Base-by-base conservation (phyloP, 2,888 invertebrate species). In the Zonitis immaculata region DNA sequence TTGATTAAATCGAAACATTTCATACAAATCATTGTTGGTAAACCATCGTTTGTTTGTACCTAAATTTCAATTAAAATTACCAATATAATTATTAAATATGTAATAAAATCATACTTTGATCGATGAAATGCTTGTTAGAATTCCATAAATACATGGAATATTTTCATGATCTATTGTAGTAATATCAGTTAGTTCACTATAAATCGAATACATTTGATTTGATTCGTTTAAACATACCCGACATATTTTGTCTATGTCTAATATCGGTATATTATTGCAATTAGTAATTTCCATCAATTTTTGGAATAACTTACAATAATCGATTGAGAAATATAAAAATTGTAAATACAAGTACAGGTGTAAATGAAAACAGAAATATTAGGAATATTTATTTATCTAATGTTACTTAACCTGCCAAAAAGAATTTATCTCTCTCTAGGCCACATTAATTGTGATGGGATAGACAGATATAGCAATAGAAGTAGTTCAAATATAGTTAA, bases 161-260 rank as follows among this genome's bases (percentile, higher is more conserved):
- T 65, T 27, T 20, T 64, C 66, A n/a, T n/a, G n/a, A n/a, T n/a
- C n/a, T n/a, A n/a, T n/a, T n/a, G n/a, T n/a, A n/a, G n/a, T n/a
- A n/a, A n/a, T n/a, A n/a, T n/a, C n/a, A 52, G 61, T 60, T 20
- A 67, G 51, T 55, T 63, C 61, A 39, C 63, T 64, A 48, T 61
- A 67, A 54, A 69, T 59, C 1, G 69, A 67, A 48, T 55, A 62
- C 65, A 68, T 67, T 54, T 64, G 61, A 14, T 66, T 61, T 32
- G 60, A 61, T 60, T 67, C 65, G 44, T 56, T 52, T 14, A 69
- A 58, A 58, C 69, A 69, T 12, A 61, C 55, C 42, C 68, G 58
- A 44, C 69, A 69, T 20, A 68, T 57, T 59, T 66, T 66, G 46
- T 54, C 54, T 22, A 68, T 57, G 57, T 67, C 64, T 14, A 63